Evolutionary conservation across 2,888 invertebrate genomes (phyloP).

Genomic region (Tineola bisselliella): DNA sequence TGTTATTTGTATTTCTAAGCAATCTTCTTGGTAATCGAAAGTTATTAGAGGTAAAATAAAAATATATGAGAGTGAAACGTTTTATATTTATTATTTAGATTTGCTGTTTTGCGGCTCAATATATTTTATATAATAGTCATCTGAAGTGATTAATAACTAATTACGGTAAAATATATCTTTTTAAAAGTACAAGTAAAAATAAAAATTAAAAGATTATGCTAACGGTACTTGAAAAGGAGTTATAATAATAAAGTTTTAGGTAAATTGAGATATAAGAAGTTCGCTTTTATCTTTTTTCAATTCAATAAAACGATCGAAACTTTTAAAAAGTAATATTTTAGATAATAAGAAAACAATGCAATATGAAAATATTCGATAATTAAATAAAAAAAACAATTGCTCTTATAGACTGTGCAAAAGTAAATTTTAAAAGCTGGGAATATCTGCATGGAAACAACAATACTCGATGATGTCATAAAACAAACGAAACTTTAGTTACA

Average conservation of each 20-base stretch:
- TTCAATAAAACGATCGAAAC: too few species aligned
- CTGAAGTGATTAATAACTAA: too few species aligned
- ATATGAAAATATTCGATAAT: neutral
- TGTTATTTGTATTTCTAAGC: constrained; percentile 10
- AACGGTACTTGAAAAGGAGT: too few species aligned
- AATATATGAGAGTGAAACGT: neutral
- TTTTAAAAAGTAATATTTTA: too few species aligned
- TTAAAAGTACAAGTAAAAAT: too few species aligned
- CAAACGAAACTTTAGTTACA: constrained; percentile 30
- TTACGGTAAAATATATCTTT: too few species aligned
- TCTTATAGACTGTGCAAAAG: too few species aligned
- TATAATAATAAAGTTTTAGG: neutral
- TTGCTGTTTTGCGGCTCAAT: neutral
- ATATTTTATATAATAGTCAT: too few species aligned
- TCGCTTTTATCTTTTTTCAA: neutral
- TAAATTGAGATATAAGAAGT: neutral
- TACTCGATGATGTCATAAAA: neutral
- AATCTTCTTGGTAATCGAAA: neutral
- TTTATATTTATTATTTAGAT: neutral
- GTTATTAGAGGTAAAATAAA: neutral
- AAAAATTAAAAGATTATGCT: too few species aligned
- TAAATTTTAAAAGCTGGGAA: neutral
- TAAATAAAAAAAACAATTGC: too few species aligned
- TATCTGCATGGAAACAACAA: neutral
- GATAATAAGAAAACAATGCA: too few species aligned